Conservation (phyloP, 1,140 invertebrate genomes). For the Goniozus legneri region DNA sequence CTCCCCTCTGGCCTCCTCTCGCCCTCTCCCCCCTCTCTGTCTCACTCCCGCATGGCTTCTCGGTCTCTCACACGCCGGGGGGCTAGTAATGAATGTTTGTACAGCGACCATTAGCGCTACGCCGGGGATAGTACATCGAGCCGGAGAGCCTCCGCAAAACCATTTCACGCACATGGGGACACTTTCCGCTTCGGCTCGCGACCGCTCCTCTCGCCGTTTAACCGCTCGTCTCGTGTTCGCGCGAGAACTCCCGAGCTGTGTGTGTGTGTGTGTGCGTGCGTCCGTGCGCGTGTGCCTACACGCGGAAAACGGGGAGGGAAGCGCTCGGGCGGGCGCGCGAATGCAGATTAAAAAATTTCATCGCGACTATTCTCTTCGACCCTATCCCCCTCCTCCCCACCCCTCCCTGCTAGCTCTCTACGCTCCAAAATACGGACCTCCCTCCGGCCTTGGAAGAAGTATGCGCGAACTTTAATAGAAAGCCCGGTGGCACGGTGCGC, state of each 20-base stretch:
- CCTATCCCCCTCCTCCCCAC: too few relatives aligned
- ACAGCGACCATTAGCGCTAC: constrained; percentile 49
- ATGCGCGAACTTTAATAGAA: not conserved
- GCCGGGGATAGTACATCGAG: constrained; percentile 25
- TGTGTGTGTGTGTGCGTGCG: not conserved
- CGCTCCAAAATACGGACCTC: not conserved
- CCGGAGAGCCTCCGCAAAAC: constrained; percentile 36
- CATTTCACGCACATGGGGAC: constrained; percentile 48
- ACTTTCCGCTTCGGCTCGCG: constrained; percentile 18
- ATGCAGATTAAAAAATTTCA: not conserved
- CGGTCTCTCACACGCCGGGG: not conserved
- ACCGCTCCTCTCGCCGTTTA: constrained; percentile 6
- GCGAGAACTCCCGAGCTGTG: not conserved
- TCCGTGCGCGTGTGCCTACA: not conserved
- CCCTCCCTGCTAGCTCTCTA: too few relatives aligned
- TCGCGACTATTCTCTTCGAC: too few relatives aligned
- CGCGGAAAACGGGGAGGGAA: too few relatives aligned
- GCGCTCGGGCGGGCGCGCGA: too few relatives aligned
- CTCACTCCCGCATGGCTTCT: too few relatives aligned
- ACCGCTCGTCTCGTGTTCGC: not conserved
- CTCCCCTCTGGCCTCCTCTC: too few relatives aligned
- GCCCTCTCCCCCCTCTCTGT: not conserved
- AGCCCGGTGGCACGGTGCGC: too few relatives aligned
- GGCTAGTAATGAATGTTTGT: constrained; percentile 52
- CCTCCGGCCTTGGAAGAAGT: not conserved